Base-by-base conservation (phyloP, 1,140 invertebrate genomes). In the Hyphantria cunea region DNA sequence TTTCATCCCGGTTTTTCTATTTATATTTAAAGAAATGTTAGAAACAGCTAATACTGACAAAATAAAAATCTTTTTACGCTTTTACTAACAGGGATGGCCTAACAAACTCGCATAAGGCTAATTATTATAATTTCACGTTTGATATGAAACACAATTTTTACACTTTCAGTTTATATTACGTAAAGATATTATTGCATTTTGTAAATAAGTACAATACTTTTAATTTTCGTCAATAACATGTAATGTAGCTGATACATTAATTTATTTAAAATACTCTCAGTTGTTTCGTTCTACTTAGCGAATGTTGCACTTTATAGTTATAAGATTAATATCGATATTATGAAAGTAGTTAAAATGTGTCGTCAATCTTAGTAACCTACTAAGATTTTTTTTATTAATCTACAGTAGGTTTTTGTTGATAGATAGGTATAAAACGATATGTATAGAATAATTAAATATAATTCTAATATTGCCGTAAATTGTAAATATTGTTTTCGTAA, bases 401-500 rank as follows among this genome's bases (percentile, higher is more conserved):
- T 73, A 59, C 76, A 75, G 74, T 72, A 70, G 72, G 71, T 76
- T 88, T 86, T 75, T 88, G 84, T 88, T 87, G 68, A 86, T 90
- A 90, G 82, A 84, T 90, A 88, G 84, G 77, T 80, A 69, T 90
- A 81, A 84, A 86, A 78, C 79, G 76, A 82, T 84, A 84, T 85
- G 80, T 85, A 86, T 87, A 86, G 77, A 80, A 78, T 86, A 76
- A 80, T 83, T 61, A 62, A 62, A 53, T 62, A 62, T 47, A 53
- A 62, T 53, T 61, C 58, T 61, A 62, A 56, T 77, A 80, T 76
- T 79, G 67, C 79, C 80, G 70, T 82, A 81, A 82, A 78, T 72
- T 90, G 87, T 90, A 90, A 81, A 90, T 90, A 90, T 90, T 88
- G 85, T 88, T 90, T 86, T 72, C 55, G 68, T 86, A 85, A 82